Conservation (phyloP, 30 jellyfish, hydroid and myxozoan genomes). For the Euphysa ruthae region DNA sequence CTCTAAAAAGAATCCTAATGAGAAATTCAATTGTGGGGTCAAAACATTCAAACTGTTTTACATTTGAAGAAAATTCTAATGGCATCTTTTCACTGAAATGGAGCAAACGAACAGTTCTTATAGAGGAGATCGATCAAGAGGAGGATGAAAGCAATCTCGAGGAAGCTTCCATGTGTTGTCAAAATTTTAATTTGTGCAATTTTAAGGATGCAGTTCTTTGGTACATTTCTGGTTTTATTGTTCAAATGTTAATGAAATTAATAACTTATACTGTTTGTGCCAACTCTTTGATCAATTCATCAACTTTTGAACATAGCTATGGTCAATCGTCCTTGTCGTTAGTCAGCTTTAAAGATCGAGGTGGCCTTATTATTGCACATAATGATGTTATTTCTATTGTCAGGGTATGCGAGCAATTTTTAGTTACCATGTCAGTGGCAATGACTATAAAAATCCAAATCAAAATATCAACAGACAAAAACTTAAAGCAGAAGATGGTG, state of each 20-base stretch:
- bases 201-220: conserved; percentile 24
- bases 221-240: conserved; percentile 44
- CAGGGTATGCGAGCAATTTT: not conserved
- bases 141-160: not conserved
- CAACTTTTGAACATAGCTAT: not conserved
- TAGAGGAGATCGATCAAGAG: not conserved
- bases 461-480: not conserved
- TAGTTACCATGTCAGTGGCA: conserved; percentile 1
- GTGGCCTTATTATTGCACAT: conserved; percentile 10
- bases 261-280: conserved; percentile 15
- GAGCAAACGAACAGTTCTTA: conserved; percentile 9
- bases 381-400: not conserved
- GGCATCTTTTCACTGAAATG: conserved; percentile 25
- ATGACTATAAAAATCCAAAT: not conserved
- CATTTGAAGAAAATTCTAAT: conserved; percentile 18
- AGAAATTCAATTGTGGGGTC: conserved; percentile 30
- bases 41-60: conserved; percentile 22
- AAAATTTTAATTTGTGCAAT: not conserved
- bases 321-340: not conserved
- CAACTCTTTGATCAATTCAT: not conserved
- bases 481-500: conserved; percentile 9
- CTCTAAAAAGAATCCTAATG: conserved; percentile 14
- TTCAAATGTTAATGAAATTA: conserved; percentile 4
- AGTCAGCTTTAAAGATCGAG: not conserved
- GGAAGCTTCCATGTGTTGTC: not conserved